phyloP scores from a whole-genome alignment of 2,113 vertebrate genomes.

The Passer domesticus region DNA sequence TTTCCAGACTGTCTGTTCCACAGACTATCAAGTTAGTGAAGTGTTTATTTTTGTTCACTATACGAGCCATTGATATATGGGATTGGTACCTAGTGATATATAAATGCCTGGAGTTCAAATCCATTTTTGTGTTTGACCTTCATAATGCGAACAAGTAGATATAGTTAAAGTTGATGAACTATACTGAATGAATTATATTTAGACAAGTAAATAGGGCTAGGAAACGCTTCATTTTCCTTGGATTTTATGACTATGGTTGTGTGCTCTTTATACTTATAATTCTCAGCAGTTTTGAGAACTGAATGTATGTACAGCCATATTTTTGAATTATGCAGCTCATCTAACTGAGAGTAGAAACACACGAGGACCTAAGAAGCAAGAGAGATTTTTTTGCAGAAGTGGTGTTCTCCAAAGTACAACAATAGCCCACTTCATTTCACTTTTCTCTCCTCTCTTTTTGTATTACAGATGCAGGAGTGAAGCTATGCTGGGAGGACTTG shows the following conservation, averaged over 20 bases:
- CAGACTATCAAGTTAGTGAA: conserved; percentile 20
- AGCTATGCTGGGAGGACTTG: not conserved
- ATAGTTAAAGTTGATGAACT: conserved; percentile 26
- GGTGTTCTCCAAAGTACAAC: not conserved
- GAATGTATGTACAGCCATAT: not conserved
- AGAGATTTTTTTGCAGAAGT: not conserved
- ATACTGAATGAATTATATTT: conserved; percentile 34
- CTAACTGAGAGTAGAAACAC: not conserved
- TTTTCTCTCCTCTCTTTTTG: not conserved
- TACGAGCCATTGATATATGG: not conserved
- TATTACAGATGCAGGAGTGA: not conserved
- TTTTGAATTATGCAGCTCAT: conserved; percentile 32
- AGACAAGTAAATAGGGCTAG: not conserved
- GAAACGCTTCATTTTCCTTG: conserved; percentile 24
- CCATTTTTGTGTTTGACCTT: conserved; percentile 31
- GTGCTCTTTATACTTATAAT: not conserved
- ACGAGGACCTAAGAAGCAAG: not conserved
- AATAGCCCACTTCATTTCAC: not conserved
- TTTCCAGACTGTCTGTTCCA: conserved; percentile 13
- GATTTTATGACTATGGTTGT: conserved; percentile 16
- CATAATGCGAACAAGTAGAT: conserved; percentile 18
- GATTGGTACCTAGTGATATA: not conserved
- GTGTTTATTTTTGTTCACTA: conserved; percentile 29
- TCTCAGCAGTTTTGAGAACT: conserved; percentile 31
- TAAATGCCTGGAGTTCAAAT: not conserved